Evolutionary conservation across 2,113 vertebrate genomes (phyloP).

Genomic region (Coptodon rendalli): DNA sequence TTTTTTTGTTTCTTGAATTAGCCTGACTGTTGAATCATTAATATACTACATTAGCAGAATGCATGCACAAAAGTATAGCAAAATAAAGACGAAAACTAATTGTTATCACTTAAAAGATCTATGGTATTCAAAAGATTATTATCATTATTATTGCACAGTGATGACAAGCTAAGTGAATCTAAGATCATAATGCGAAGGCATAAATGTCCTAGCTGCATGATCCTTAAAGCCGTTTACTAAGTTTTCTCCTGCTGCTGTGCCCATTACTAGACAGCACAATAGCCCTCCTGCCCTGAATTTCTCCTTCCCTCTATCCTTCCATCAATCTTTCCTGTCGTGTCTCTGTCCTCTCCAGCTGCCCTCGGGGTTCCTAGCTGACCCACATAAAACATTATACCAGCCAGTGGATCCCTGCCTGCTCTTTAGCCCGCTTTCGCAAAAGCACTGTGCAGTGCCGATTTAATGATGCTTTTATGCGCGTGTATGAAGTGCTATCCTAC

Average conservation of each 20-base stretch:
- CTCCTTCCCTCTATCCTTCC: conserved; percentile 21
- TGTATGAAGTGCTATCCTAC: not conserved
- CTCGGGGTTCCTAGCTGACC: conserved; percentile 41
- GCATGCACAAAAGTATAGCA: not conserved
- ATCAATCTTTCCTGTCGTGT: conserved; percentile 29
- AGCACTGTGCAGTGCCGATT: not conserved
- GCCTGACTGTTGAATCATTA: not conserved
- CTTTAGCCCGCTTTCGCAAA: conserved; percentile 3
- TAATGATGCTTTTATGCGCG: not conserved
- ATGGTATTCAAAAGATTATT: not conserved
- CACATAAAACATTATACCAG: conserved; percentile 39
- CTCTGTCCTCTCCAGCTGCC: conserved; percentile 18
- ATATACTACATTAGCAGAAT: not conserved
- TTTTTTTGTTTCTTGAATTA: not conserved
- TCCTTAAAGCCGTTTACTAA: not conserved
- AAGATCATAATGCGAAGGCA: not conserved
- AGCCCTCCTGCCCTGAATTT: conserved; percentile 20
- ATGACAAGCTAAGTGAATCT: not conserved
- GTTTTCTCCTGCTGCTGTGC: not conserved
- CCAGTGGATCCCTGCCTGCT: not conserved
- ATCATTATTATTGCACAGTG: not conserved
- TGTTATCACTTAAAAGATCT: not conserved
- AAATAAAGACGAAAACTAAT: not conserved
- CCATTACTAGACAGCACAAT: conserved; percentile 32
- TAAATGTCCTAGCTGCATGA: not conserved